Evolutionary conservation across 1,140 invertebrate species (phyloP).

Genomic region (Drosophila saltans): DNA sequence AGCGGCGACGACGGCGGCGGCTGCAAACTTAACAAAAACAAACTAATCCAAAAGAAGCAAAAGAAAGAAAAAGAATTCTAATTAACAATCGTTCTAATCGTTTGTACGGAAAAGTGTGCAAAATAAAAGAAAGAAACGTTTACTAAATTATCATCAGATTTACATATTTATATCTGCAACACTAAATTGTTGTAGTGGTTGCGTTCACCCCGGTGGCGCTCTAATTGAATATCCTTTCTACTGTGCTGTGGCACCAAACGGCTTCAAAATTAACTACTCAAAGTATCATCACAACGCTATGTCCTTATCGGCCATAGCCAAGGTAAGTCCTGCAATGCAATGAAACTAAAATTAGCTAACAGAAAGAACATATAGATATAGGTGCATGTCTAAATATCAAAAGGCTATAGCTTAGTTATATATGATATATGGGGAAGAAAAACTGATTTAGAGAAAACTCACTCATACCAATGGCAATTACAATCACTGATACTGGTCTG

Average conservation of each 20-base stretch:
- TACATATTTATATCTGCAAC: background rate
- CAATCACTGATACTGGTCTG: slow-evolving; percentile 47
- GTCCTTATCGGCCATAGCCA: slow-evolving; percentile 83
- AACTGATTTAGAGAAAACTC: slow-evolving; percentile 57
- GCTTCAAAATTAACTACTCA: slow-evolving; percentile 84
- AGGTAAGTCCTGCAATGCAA: slow-evolving; percentile 72
- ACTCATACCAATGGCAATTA: slow-evolving; percentile 56
- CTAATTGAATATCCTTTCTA: slow-evolving; percentile 16
- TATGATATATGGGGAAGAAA: slow-evolving; percentile 19
- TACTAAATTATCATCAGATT: background rate
- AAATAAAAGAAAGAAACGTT: background rate
- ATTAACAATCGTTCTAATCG: slow-evolving; percentile 1
- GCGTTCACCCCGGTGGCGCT: slow-evolving; percentile 8
- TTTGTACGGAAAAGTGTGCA: background rate
- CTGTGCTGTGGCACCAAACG: slow-evolving; percentile 70
- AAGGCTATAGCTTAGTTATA: background rate
- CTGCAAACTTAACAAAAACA: slow-evolving; percentile 35
- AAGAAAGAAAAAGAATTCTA: background rate
- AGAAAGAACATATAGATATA: background rate
- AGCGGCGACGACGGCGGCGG: slow-evolving; percentile 39
- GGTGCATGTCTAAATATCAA: no score
- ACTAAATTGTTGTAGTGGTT: background rate
- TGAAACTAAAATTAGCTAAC: slow-evolving; percentile 42
- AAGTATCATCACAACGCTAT: slow-evolving; percentile 84
- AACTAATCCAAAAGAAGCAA: slow-evolving; percentile 1